Evolutionary conservation across 2,888 invertebrate genomes (phyloP).

Genomic region (Amblyjoppa proteus): DNA sequence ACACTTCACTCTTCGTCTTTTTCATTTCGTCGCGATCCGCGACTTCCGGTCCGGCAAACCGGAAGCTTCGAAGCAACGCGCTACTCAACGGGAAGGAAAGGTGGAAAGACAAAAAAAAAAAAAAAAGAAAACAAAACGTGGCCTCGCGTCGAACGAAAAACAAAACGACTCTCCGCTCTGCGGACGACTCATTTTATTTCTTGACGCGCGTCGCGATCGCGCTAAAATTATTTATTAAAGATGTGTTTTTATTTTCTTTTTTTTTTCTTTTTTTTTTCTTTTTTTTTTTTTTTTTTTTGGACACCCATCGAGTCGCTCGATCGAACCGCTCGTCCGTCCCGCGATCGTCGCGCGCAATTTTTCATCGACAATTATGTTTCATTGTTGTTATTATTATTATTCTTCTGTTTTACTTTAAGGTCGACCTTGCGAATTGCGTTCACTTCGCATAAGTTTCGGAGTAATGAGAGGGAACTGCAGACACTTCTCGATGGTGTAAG

Average conservation of each 20-base stretch:
- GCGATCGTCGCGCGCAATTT: slow-evolving; percentile 25
- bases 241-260: slow-evolving; percentile 35
- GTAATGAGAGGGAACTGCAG: too few relatives aligned
- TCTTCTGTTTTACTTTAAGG: not conserved
- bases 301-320: slow-evolving; percentile 45
- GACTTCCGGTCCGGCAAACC: not conserved
- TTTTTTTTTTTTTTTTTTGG: slow-evolving; percentile 45
- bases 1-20: slow-evolving; percentile 23
- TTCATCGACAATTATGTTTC: not conserved
- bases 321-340: slow-evolving; percentile 14
- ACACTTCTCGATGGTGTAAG: too few relatives aligned
- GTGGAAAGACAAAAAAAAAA: slow-evolving; percentile 3
- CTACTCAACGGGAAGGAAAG: not conserved
- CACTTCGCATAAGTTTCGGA: too few relatives aligned
- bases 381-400: too few relatives aligned
- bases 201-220: slow-evolving; percentile 39
- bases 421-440: too few relatives aligned
- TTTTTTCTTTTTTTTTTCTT: slow-evolving; percentile 44
- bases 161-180: slow-evolving; percentile 4
- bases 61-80: not conserved
- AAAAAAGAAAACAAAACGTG: slow-evolving; percentile 2
- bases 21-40: slow-evolving; percentile 11
- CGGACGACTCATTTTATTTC: slow-evolving; percentile 29
- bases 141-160: slow-evolving; percentile 23
- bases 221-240: slow-evolving; percentile 62